Percentiles rank a stretch among this genome's conserved stretches.
phyloP scores from a whole-genome alignment of 2,797 vertebrate genomes.

The Myioborus miniatus region DNA sequence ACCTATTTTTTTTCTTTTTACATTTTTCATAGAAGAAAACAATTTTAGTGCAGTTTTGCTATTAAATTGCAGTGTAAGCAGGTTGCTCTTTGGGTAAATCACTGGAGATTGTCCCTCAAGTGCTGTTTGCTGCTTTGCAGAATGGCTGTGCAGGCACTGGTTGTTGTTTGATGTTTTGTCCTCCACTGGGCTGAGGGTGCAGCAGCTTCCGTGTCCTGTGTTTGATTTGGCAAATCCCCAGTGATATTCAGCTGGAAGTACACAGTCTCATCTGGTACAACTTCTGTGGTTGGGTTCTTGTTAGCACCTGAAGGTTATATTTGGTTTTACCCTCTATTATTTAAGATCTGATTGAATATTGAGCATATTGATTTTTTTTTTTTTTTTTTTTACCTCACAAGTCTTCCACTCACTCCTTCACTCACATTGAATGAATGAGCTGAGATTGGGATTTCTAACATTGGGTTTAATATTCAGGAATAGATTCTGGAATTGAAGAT shows the following conservation, averaged over 20 bases:
- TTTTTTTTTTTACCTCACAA: neutral
- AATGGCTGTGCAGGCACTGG: neutral
- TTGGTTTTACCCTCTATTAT: neutral
- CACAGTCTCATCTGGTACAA: neutral
- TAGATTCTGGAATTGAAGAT: neutral
- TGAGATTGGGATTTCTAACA: neutral
- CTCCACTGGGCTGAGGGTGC: neutral
- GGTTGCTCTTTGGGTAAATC: neutral
- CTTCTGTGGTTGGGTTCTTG: neutral
- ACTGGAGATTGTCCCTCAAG: neutral
- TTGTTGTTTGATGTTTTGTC: neutral
- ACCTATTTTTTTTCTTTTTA: neutral
- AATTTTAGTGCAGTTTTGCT: neutral
- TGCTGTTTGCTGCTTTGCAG: neutral
- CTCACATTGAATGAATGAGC: neutral
- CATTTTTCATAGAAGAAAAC: neutral
- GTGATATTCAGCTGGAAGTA: neutral
- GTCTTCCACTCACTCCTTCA: neutral
- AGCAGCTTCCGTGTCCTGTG: fast-evolving
- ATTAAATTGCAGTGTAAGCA: neutral
- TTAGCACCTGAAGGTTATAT: neutral
- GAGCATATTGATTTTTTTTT: neutral
- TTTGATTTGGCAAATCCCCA: neutral
- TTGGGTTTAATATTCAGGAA: neutral
- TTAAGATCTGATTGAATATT: neutral